Conservation (phyloP, 1,140 invertebrate species). For the Euwallacea similis region DNA sequence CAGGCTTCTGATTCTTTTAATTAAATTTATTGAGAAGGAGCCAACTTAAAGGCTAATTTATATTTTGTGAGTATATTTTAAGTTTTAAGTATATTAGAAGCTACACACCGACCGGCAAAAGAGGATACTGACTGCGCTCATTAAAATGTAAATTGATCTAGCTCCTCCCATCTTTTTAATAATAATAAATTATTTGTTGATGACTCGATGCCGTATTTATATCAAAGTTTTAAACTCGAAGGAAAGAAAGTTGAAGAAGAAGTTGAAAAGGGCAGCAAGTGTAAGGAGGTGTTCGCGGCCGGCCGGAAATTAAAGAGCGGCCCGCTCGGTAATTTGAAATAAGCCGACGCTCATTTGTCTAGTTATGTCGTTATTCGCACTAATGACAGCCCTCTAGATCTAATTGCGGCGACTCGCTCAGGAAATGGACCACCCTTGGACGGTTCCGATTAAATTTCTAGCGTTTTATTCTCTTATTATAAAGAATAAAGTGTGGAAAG, state of each 20-base stretch:
- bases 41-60: constrained; percentile 18
- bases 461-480: background rate
- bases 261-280: background rate
- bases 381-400: constrained; percentile 51
- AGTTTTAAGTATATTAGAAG: constrained; percentile 19
- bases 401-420: constrained; percentile 46
- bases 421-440: constrained; percentile 47
- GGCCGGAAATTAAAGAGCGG: constrained; percentile 49
- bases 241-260: background rate
- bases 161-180: background rate
- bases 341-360: constrained; percentile 52
- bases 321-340: constrained; percentile 48
- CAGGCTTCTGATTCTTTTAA: constrained; percentile 21
- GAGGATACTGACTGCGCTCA: background rate
- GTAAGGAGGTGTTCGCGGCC: constrained; percentile 48
- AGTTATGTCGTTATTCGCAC: constrained; percentile 50
- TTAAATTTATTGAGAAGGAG: constrained; percentile 17
- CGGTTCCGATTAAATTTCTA: constrained; percentile 29
- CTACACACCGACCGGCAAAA: background rate
- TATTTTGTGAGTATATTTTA: constrained; percentile 21
- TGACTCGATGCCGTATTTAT: background rate
- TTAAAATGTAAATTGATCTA: constrained; percentile 10
- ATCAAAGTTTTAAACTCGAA: background rate
- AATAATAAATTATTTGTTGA: background rate
- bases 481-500: background rate